A percentile compares a stretch with the other conserved stretches of the same genome.
Evolutionary conservation across 1,140 invertebrate genomes (phyloP).

Genomic region (Papilio aristodemus): DNA sequence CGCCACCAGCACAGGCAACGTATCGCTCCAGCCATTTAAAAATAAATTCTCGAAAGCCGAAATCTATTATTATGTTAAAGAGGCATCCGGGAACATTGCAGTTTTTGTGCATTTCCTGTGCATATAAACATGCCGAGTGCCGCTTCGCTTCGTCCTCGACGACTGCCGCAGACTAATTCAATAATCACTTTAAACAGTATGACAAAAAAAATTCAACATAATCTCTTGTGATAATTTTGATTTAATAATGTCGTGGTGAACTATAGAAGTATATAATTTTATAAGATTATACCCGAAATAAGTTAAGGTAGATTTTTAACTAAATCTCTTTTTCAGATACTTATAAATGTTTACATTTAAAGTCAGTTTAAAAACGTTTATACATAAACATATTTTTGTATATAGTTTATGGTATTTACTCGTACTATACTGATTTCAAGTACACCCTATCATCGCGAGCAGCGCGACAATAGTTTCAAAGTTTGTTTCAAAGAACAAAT

Average conservation of each 20-base stretch:
- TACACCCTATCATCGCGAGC: no score
- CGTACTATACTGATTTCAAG: no score
- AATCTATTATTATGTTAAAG: conserved; percentile 76
- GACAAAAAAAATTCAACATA: not conserved
- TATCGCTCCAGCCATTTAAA: conserved; percentile 48
- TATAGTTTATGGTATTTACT: no score
- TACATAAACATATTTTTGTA: no score
- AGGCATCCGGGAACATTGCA: conserved; percentile 56
- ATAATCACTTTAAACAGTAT: not conserved
- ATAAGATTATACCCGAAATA: no score
- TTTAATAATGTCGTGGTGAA: not conserved
- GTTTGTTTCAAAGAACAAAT: not conserved
- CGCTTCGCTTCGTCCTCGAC: conserved; percentile 49
- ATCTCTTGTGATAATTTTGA: not conserved
- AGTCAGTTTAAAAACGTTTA: no score
- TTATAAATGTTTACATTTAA: no score
- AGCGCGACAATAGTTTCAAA: no score
- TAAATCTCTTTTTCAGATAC: no score
- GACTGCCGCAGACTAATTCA: conserved; percentile 38
- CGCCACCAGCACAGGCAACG: conserved; percentile 29
- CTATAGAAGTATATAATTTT: no score
- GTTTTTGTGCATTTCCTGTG: conserved; percentile 61
- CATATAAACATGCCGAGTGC: conserved; percentile 65
- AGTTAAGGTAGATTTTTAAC: no score
- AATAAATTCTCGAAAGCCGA: conserved; percentile 61